Evolutionary conservation across 1,140 invertebrate genomes (phyloP).

Genomic region (roundworm (Caenorhabditis elegans)): WBcel235 BX284606.5:8497501-8498000

Average conservation of each 20-base stretch:
- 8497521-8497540: not conserved
- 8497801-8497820: slow-evolving; percentile 8
- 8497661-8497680: not conserved
- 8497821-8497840: not conserved
- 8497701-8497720: not conserved
- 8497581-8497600: not conserved
- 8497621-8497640: not conserved
- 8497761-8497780: too few species aligned
- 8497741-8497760: not conserved
- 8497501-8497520: not conserved
- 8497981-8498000: not conserved
- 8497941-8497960: not conserved
- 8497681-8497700: not conserved
- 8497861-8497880: not conserved
- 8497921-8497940: not conserved
- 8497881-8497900: not conserved
- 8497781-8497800: not conserved
- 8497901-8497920: slow-evolving; percentile 16
- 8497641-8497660: not conserved
- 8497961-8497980: not conserved
- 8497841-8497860: not conserved
- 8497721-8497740: slow-evolving; percentile 10
- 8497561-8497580: too few species aligned
- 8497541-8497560: not conserved
- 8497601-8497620: not conserved